Base-by-base conservation (phyloP, 2,113 vertebrate genomes). In the Otolemur garnettii region DNA sequence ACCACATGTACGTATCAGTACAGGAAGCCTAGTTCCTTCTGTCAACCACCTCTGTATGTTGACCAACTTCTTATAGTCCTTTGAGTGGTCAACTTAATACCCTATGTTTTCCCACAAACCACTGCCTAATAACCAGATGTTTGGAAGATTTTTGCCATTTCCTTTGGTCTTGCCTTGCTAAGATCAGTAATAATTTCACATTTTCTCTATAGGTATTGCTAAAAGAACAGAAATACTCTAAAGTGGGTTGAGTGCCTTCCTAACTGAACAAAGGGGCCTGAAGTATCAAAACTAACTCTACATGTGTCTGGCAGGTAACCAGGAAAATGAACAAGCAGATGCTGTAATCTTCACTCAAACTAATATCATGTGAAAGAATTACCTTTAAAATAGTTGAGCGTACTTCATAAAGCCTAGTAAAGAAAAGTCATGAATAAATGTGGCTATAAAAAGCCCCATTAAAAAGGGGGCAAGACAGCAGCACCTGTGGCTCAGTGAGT, bases 301-400 rank as follows among this genome's bases (percentile, higher is more conserved):
- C 19, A 45, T 68, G 18, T 38, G 5, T n/a, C 35, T 62, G 50
- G 30, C 59, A 66, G 0, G 7, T 81, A 84, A 91, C 7, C 30
- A 93, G 53, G 57, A 71, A 92, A 94, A 92, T 74, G 71, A 90
- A 90, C 4, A 84, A 77, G 81, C 77, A 92, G 66, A 87, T 55
- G n/a, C 33, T 79, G 59, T 45, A 14, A 75, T 75, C 26, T 55
- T 68, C 18, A 55, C 24, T 42, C 86, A 77, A 82, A 93, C 12
- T 64, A 62, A 82, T 0, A 80, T 10, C 38, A 38, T 10, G 3
- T 64, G 60, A 64, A 64, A 28, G 60, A 64, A 64, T 64, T 64
- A 11, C 85, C 28, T 71, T n/a, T 9, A 72, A 74, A 35, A 55
- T 9, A 69, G 72, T 0, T 80, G 42, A 79, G 14, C 53, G 24